Base-by-base conservation (phyloP, 2,888 invertebrate genomes). In the Sthenelais limicola region DNA sequence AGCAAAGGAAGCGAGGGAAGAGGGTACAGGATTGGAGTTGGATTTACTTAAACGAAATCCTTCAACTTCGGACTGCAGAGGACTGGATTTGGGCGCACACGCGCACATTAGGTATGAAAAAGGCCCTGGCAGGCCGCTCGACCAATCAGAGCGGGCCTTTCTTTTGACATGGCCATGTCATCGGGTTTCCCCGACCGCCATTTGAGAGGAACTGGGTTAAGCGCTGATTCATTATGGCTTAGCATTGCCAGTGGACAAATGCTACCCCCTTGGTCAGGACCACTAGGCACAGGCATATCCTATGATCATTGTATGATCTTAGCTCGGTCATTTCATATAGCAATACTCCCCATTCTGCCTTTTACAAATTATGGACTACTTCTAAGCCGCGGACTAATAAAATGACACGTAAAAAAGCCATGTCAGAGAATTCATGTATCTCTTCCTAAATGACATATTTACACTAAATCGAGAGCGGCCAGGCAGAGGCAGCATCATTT, bases 31-130 rank as follows among this genome's bases (percentile, higher is more conserved):
- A n/a, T n/a, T n/a, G n/a, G n/a, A n/a, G n/a, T n/a, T n/a, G n/a
- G n/a, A n/a, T n/a, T n/a, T n/a, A n/a, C n/a, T n/a, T n/a, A n/a
- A 62, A 62, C 62, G 62, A 62, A 62, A 62, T 62, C 62, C 24
- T 24, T n/a, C n/a, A n/a, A 15, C n/a, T 18, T 9, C n/a, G 33
- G 26, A 2, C n/a, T 18, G 4, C 24, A 38, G 35, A 35, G 43
- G 62, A 1, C 33, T 15, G 62, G 62, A n/a, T 18, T 18, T 38
- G 38, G 21, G 38, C 62, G 21, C 18, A 12, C 12, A 9, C 24
- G 38, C 62, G 38, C 35, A 35, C 62, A 38, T 38, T 62, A 38
- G 35, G 62, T 62, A 62, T 33, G 62, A 26, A 38, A 35, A 62
- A 62, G 24, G 24, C 21, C 38, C 38, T 35, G 26, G 9, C 62